phyloP scores from a whole-genome alignment of 2,113 vertebrate genomes.

The Pangasianodon hypophthalmus region DNA sequence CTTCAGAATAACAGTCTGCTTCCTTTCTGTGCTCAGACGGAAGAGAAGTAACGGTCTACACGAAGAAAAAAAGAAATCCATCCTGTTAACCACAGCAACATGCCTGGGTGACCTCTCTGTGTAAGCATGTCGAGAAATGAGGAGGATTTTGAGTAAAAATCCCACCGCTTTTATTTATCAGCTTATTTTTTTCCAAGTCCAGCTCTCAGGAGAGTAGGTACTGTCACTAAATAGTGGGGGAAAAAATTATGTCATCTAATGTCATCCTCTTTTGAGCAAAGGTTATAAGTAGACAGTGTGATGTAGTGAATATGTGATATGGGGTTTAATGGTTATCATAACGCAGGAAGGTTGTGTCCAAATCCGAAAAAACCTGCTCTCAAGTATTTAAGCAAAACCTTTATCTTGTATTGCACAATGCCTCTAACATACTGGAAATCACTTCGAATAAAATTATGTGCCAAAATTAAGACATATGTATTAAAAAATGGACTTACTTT shows the following conservation, averaged over 20 bases:
- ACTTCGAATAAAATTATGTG: neutral
- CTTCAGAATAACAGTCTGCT: neutral
- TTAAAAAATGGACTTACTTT: conserved; percentile 78
- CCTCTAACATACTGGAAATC: neutral
- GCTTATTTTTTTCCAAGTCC: neutral
- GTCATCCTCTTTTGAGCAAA: neutral
- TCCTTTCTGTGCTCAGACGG: conserved; percentile 32
- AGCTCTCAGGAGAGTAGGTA: neutral
- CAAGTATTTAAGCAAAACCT: neutral
- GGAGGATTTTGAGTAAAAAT: neutral
- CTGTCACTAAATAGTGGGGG: neutral
- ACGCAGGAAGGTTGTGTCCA: neutral
- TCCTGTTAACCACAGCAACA: neutral
- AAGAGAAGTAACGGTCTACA: conserved; percentile 11
- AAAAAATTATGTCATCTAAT: neutral
- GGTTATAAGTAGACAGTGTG: neutral
- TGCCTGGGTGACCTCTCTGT: neutral
- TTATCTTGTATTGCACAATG: neutral
- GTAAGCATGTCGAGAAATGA: neutral
- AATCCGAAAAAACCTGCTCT: neutral
- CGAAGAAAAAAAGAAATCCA: neutral
- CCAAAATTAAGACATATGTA: neutral
- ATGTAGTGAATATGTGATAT: neutral
- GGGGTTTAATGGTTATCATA: neutral
- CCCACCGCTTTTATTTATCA: neutral